Conservation (phyloP, 2,113 vertebrate species). For the Cynopterus brachyotis region DNA sequence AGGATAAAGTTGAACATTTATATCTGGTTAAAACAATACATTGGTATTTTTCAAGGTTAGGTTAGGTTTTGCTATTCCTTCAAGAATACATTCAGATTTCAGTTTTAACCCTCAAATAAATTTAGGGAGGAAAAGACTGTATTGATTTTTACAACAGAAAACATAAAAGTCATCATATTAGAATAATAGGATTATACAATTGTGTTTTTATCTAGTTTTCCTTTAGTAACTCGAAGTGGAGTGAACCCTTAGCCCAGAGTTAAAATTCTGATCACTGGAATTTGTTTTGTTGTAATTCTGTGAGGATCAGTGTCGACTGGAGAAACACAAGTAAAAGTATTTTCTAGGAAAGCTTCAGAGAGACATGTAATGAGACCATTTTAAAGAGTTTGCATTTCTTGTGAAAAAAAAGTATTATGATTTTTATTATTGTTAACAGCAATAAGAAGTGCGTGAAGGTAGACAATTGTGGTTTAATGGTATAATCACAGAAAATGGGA, state of each 20-base stretch:
- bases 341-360: neutral
- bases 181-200: neutral
- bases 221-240: neutral
- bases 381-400: slow-evolving; percentile 23
- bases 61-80: neutral
- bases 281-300: neutral
- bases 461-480: slow-evolving; percentile 23
- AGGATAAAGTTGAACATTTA: neutral
- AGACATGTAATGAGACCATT: neutral
- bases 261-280: slow-evolving; percentile 26
- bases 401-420: neutral
- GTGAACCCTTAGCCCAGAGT: neutral
- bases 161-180: neutral
- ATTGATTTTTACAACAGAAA: slow-evolving; percentile 45
- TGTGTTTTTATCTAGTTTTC: slow-evolving; percentile 22
- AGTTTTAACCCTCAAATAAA: neutral
- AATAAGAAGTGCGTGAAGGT: neutral
- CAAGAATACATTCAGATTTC: slow-evolving; percentile 22
- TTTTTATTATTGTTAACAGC: slow-evolving; percentile 28
- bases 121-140: neutral
- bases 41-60: neutral
- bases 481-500: slow-evolving; percentile 25
- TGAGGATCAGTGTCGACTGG: neutral
- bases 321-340: neutral
- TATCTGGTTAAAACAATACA: neutral